phyloP scores from a whole-genome alignment of 2,888 invertebrate genomes.

The Campoplex capitator region DNA sequence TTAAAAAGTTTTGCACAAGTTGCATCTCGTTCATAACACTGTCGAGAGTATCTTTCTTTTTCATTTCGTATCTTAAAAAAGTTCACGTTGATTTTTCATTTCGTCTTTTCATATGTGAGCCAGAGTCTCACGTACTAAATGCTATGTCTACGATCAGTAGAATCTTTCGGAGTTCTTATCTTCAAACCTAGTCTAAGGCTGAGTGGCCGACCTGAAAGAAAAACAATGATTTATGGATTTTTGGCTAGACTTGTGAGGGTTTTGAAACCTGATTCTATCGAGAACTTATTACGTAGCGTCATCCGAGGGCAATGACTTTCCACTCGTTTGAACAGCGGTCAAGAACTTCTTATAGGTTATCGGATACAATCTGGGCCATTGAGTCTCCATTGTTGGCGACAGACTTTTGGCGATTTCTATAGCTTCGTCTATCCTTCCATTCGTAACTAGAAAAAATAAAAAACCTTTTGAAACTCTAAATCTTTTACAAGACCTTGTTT shows the following conservation, averaged over 20 bases:
- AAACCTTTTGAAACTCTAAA: background rate
- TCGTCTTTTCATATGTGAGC: background rate
- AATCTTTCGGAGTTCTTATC: constrained; percentile 20
- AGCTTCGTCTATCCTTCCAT: constrained; percentile 50
- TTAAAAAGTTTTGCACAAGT: background rate
- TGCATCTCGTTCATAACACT: background rate
- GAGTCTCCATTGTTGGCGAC: background rate
- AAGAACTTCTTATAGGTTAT: background rate
- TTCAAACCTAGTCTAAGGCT: background rate
- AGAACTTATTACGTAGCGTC: background rate
- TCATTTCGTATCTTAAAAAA: background rate
- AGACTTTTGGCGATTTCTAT: constrained; percentile 4
- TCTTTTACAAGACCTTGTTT: background rate
- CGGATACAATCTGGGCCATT: background rate
- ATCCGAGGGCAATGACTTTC: constrained; percentile 65
- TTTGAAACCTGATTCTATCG: background rate
- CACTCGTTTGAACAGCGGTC: background rate
- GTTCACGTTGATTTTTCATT: background rate
- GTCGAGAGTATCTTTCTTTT: background rate
- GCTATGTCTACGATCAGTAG: constrained; percentile 36
- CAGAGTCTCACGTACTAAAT: constrained; percentile 35
- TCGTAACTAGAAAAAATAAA: constrained; percentile 30
- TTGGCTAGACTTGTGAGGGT: background rate
- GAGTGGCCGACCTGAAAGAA: constrained; percentile 1
- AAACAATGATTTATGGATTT: constrained; percentile 10